These are phyloP conservation scores for Cinclus mexicanus DNA, from an alignment of 2,113 vertebrate genomes.

Conservation along the genomic window DNA sequence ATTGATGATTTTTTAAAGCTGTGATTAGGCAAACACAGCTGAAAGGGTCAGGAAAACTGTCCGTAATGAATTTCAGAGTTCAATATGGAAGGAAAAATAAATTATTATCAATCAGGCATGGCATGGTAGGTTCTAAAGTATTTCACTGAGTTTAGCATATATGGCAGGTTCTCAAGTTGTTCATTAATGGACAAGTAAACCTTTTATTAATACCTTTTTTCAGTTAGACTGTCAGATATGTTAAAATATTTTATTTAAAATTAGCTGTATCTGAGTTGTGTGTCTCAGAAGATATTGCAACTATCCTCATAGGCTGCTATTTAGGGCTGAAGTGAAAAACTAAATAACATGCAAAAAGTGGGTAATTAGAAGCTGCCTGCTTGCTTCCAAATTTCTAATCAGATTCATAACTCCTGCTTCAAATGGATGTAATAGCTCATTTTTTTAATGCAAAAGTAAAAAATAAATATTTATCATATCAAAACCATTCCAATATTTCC, in stretches of 20 bases:
- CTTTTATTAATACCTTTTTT: background rate
- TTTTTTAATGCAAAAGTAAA: background rate
- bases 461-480: conserved; percentile 13
- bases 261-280: background rate
- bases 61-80: background rate
- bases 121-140: background rate
- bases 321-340: background rate
- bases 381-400: background rate
- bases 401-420: background rate
- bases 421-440: background rate
- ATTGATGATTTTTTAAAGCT: background rate
- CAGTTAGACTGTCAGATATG: background rate
- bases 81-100: background rate
- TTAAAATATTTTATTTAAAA: background rate
- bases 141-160: background rate
- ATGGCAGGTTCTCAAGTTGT: background rate
- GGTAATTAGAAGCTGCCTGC: conserved; percentile 7
- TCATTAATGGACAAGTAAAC: background rate
- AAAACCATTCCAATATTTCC: background rate
- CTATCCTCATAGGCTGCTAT: background rate
- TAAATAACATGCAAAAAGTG: background rate
- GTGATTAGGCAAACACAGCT: background rate
- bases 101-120: background rate
- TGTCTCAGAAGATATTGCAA: background rate
- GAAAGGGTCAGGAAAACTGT: background rate